phyloP scores from a whole-genome alignment of 53 echinoderm and acorn worm genomes.

The Antedon mediterranea region DNA sequence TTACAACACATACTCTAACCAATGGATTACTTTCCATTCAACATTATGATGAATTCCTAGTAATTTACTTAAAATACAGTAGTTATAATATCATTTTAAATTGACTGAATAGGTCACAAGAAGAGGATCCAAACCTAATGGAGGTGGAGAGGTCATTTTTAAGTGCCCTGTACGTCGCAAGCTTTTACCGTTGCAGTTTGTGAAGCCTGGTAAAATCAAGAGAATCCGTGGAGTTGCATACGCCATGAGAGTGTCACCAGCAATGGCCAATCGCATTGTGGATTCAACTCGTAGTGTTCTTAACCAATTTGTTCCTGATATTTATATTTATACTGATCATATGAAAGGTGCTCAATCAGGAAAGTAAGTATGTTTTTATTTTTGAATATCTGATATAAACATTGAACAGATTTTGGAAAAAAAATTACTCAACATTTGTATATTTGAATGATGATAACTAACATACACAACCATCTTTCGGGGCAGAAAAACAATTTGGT shows the following conservation, averaged over 20 bases:
- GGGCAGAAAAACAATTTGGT: constrained; percentile 17
- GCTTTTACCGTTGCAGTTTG: constrained; percentile 59
- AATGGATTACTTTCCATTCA: too few species aligned
- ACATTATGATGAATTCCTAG: too few species aligned
- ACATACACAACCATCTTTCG: constrained; percentile 25
- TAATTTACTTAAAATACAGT: too few species aligned
- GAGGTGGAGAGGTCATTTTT: constrained; percentile 90
- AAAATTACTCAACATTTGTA: too few species aligned
- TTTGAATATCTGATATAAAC: too few species aligned
- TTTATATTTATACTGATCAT: constrained; percentile 95
- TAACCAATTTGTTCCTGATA: constrained; percentile 85
- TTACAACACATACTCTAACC: too few species aligned
- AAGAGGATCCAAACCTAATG: constrained; percentile 70
- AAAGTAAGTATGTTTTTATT: constrained; percentile 93
- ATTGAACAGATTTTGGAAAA: too few species aligned
- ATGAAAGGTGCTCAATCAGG: constrained; percentile 90
- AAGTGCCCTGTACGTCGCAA: constrained; percentile 64
- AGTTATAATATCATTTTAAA: not conserved
- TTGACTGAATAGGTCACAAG: constrained; percentile 35
- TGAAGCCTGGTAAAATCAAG: constrained; percentile 72
- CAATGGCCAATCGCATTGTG: constrained; percentile 73
- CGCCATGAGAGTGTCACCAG: constrained; percentile 83
- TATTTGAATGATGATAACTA: not conserved
- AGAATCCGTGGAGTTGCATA: constrained; percentile 92
- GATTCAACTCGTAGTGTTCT: constrained; percentile 77